phyloP scores from a whole-genome alignment of 2,797 vertebrate species.

The Malurus splendens region DNA sequence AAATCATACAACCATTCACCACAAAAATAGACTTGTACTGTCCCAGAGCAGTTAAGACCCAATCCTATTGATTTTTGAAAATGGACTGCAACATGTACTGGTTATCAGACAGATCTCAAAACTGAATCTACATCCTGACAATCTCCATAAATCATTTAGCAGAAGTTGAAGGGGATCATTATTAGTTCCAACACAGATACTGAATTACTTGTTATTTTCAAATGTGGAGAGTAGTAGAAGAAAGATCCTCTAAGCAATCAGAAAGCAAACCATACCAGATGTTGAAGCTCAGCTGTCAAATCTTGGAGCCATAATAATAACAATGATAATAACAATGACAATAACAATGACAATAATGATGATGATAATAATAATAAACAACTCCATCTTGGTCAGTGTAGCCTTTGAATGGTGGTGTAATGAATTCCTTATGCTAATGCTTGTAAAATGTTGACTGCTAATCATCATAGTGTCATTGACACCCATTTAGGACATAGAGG shows the following conservation, averaged over 20 bases:
- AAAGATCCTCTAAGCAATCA: neutral
- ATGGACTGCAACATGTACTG: neutral
- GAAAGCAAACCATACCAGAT: neutral
- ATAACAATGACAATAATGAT: neutral
- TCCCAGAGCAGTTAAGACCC: neutral
- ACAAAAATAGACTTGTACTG: neutral
- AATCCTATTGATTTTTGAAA: neutral
- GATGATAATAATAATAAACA: neutral
- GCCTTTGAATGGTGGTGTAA: neutral
- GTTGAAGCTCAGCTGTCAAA: neutral
- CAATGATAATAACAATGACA: neutral
- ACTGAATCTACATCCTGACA: neutral
- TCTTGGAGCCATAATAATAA: neutral
- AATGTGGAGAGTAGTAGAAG: neutral
- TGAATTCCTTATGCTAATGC: neutral
- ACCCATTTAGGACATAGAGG: neutral
- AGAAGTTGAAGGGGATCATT: neutral
- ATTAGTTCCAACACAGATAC: neutral
- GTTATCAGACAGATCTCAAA: neutral
- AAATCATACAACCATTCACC: fast-evolving
- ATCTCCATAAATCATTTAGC: neutral
- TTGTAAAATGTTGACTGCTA: neutral
- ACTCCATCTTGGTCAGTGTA: neutral
- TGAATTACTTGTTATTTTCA: neutral
- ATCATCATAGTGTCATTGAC: neutral